Evolutionary conservation across 2,113 vertebrate species (phyloP), one percentile per base, ranked within the genome.

Genomic region (Panthera leo): DNA sequence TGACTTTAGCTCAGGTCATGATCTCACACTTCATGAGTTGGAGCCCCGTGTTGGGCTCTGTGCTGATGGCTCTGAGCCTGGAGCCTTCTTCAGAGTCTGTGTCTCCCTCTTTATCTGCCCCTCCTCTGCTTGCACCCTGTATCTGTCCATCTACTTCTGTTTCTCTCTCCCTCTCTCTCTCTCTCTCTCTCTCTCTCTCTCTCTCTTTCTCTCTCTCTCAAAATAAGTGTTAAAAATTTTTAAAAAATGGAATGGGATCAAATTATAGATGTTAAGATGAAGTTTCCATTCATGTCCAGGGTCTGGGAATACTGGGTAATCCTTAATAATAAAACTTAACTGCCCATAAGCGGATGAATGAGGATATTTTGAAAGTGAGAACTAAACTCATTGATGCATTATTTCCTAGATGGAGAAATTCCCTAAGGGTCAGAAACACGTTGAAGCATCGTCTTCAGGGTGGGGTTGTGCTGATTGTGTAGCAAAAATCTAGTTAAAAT

Each of bases 341-440:
- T 95, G 55, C 48, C 51, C 61, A 76, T 80, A 82, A n/a, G 36
- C 13, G 34, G 63, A n/a, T 31, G 89, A 0, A 19, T 73, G 83
- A 85, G 84, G 51, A 27, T 42, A 73, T 65, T 61, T 94, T 1
- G 0, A 25, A 94, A 97, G 89, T 84, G 84, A 90, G 11, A 63
- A 75, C 94, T 95, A n/a, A 97, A 97, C 36, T 93, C 36, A 58
- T 2, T n/a, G 80, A 16, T 84, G 91, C 15, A 96, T 97, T 92
- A 85, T 80, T 98, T 98, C 91, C 73, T 63, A 91, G 75, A 7
- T 95, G 55, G 83, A 97, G 9, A 14, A 94, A 97, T 96, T 96
- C 15, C 71, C 31, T 42, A 8, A 34, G 61, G 7, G 39, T 94
- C 67, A 93, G 71, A 55, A 94, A 96, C 55, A 34, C 63, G 7